These are phyloP conservation scores for Campoplex capitator DNA, from an alignment of 2,888 invertebrate genomes.

Conservation along the genomic window DNA sequence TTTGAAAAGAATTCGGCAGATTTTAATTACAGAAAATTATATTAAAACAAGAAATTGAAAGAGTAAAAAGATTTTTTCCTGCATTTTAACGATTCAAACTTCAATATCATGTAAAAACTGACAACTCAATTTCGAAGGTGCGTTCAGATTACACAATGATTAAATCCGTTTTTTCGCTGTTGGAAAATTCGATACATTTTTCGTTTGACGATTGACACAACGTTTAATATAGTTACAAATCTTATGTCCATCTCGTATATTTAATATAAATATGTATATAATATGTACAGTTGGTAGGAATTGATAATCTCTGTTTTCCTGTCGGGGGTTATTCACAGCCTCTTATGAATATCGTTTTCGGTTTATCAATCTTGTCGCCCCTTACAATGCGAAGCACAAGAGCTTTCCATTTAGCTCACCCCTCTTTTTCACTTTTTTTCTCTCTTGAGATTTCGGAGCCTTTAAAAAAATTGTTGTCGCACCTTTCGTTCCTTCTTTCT, in stretches of 20 bases:
- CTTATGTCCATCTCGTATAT: constrained; percentile 32
- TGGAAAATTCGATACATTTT: constrained; percentile 10
- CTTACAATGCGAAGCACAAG: constrained; percentile 38
- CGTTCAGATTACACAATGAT: background rate
- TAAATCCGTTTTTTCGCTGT: constrained; percentile 14
- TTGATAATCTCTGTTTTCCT: constrained; percentile 68
- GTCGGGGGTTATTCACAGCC: constrained; percentile 76
- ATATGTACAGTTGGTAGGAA: constrained; percentile 67
- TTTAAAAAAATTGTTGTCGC: constrained; percentile 65
- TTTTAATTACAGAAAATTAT: background rate
- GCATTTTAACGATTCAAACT: background rate
- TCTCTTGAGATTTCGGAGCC: constrained; percentile 58
- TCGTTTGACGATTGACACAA: constrained; percentile 28
- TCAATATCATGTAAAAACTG: background rate
- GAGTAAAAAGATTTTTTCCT: background rate
- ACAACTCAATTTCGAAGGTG: constrained; percentile 2
- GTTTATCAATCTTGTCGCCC: constrained; percentile 49
- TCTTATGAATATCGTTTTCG: constrained; percentile 71
- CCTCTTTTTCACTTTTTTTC: constrained; percentile 44
- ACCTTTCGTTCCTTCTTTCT: constrained; percentile 34
- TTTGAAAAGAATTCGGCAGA: background rate
- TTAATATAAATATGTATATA: constrained; percentile 56
- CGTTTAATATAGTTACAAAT: constrained; percentile 45
- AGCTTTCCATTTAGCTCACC: constrained; percentile 31
- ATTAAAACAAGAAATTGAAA: background rate